Percentiles rank a stretch among this genome's conserved stretches.
These are phyloP conservation scores for Notothenia coriiceps DNA, from an alignment of 2,113 vertebrate species.

Conservation along the genomic window DNA sequence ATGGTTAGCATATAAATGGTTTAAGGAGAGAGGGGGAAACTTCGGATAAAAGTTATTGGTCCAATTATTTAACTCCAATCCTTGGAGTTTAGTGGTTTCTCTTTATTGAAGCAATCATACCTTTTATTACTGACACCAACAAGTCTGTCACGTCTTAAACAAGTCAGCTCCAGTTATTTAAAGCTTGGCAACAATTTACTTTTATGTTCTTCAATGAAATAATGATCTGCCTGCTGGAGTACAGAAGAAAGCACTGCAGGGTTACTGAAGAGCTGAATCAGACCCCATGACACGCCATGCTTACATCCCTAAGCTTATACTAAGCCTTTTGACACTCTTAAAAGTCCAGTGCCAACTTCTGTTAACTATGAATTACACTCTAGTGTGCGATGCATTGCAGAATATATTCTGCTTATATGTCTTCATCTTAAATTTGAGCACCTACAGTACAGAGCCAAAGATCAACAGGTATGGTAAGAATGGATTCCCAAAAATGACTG, in stretches of 20 bases:
- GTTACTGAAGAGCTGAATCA: slow-evolving; percentile 35
- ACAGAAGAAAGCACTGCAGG: slow-evolving; percentile 22
- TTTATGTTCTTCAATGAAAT: slow-evolving; percentile 55
- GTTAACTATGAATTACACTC: slow-evolving; percentile 62
- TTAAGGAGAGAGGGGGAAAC: slow-evolving; percentile 41
- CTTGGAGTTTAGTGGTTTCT: slow-evolving; percentile 54
- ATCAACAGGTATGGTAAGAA: too few species aligned
- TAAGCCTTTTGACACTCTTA: slow-evolving; percentile 56
- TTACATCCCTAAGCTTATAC: slow-evolving; percentile 54
- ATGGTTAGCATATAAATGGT: slow-evolving; percentile 74
- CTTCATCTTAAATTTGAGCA: neutral
- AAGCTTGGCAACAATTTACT: slow-evolving; percentile 43
- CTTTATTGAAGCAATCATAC: slow-evolving; percentile 70
- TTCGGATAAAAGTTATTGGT: slow-evolving; percentile 71
- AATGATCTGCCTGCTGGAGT: slow-evolving; percentile 38
- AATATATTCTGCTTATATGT: slow-evolving; percentile 25
- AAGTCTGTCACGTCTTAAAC: slow-evolving; percentile 59
- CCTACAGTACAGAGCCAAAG: too few species aligned
- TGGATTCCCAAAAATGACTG: too few species aligned
- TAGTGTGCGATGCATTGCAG: slow-evolving; percentile 24
- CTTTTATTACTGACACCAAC: slow-evolving; percentile 68
- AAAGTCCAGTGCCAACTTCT: slow-evolving; percentile 68
- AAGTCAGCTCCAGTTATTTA: slow-evolving; percentile 56
- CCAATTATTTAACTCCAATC: slow-evolving; percentile 68
- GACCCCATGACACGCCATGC: slow-evolving; percentile 31